A percentile compares a stretch with the other conserved stretches of the same genome.
These are phyloP conservation scores for Phengaris arion DNA, from an alignment of 2,888 invertebrate species.

Conservation along the genomic window DNA sequence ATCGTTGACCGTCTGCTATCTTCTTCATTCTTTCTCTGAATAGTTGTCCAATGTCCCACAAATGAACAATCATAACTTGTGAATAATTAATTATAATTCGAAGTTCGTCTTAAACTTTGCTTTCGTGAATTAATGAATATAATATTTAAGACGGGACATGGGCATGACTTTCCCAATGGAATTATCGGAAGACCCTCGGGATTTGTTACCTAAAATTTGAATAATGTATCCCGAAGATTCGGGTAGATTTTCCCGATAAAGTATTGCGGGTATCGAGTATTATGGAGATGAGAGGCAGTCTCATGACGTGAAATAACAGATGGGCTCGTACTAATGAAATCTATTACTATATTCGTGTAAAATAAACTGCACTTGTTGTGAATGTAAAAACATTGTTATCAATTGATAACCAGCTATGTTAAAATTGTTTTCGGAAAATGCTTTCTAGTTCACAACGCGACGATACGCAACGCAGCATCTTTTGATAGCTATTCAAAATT, in stretches of 20 bases:
- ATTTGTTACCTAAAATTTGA: constrained; percentile 32
- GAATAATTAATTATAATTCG: constrained; percentile 32
- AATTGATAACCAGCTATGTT: too few relatives aligned
- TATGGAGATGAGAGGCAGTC: background rate
- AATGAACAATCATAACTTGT: constrained; percentile 30
- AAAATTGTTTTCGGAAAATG: too few relatives aligned
- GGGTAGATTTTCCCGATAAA: background rate
- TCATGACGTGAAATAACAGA: background rate
- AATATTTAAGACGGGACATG: constrained; percentile 34
- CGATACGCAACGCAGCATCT: too few relatives aligned
- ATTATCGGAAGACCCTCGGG: constrained; percentile 36
- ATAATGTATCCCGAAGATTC: constrained; percentile 29
- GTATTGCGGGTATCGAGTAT: constrained; percentile 4
- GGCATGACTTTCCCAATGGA: constrained; percentile 32
- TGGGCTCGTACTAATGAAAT: background rate
- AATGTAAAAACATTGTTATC: too few relatives aligned
- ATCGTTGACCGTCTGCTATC: background rate
- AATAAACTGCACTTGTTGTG: background rate
- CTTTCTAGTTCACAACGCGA: too few relatives aligned
- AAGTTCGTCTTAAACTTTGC: constrained; percentile 35
- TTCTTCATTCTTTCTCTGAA: constrained; percentile 1
- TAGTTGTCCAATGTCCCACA: constrained; percentile 18
- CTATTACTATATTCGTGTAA: background rate
- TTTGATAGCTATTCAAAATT: too few relatives aligned
- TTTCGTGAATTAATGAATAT: constrained; percentile 41